Conservation (phyloP, 2,113 vertebrate species). For the Fukomys damarensis region DNA sequence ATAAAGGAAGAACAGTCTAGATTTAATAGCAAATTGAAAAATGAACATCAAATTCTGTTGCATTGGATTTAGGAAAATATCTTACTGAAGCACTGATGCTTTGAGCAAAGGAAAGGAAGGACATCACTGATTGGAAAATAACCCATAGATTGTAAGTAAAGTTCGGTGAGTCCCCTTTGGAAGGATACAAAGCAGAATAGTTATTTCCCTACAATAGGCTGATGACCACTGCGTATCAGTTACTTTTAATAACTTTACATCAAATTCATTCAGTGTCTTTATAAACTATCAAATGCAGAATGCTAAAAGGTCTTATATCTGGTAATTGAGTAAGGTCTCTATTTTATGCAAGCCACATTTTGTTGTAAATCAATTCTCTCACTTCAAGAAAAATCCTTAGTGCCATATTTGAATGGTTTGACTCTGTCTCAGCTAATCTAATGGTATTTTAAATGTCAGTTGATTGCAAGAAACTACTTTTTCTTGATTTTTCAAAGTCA, state of each 20-base stretch:
- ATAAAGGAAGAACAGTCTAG: background rate
- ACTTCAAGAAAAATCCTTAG: constrained; percentile 41
- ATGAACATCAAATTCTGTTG: background rate
- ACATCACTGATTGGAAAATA: background rate
- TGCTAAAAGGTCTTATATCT: background rate
- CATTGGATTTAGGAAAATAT: background rate
- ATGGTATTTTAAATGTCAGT: background rate
- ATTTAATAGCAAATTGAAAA: background rate
- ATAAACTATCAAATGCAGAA: constrained; percentile 63
- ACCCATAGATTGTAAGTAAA: background rate
- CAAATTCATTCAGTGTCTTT: constrained; percentile 35
- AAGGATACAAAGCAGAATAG: background rate
- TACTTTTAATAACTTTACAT: constrained; percentile 79
- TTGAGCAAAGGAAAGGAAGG: background rate
- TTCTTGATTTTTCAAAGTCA: background rate
- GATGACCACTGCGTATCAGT: constrained; percentile 69
- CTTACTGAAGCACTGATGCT: background rate
- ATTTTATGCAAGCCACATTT: constrained; percentile 65
- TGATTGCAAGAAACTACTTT: constrained; percentile 26
- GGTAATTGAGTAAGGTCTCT: constrained; percentile 34
- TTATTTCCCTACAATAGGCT: constrained; percentile 75
- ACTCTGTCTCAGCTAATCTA: background rate
- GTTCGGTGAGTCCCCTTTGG: constrained; percentile 52
- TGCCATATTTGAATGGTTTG: background rate
- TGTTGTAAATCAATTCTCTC: constrained; percentile 66